These are phyloP conservation scores for Drosophila emarginata DNA, from an alignment of 2,888 invertebrate genomes.

Conservation along the genomic window DNA sequence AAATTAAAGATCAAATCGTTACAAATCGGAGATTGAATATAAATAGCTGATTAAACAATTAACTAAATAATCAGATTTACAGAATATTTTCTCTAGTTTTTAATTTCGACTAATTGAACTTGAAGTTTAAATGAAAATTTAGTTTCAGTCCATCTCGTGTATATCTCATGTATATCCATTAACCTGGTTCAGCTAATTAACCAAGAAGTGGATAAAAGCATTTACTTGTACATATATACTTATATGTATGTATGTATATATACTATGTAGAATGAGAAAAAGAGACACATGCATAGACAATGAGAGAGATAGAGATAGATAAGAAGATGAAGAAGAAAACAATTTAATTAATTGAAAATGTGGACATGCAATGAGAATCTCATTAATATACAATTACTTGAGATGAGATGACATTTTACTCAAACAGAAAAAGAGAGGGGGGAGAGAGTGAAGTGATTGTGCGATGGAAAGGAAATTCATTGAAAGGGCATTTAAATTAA, in stretches of 20 bases:
- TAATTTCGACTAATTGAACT: too few species aligned
- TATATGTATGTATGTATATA: too few species aligned
- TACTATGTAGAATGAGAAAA: background rate
- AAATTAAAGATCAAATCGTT: too few species aligned
- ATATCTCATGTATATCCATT: slow-evolving; percentile 17
- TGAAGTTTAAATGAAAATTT: background rate
- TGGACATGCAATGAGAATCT: slow-evolving; percentile 6
- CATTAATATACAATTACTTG: slow-evolving; percentile 23
- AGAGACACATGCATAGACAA: background rate
- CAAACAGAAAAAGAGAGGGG: background rate
- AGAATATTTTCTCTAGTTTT: too few species aligned
- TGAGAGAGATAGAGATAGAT: background rate
- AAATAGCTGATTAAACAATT: too few species aligned
- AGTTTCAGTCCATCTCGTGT: background rate
- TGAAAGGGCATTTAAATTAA: background rate
- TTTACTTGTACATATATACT: background rate
- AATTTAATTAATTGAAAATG: slow-evolving; percentile 26
- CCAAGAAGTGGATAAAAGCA: slow-evolving; percentile 11
- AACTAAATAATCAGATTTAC: too few species aligned
- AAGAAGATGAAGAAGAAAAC: background rate
- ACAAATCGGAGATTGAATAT: too few species aligned
- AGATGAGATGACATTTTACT: slow-evolving; percentile 6
- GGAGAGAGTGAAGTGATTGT: background rate
- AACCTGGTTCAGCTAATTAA: slow-evolving; percentile 21
- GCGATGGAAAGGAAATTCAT: background rate